A percentile compares a stretch with the other conserved stretches of the same genome.
phyloP scores from a whole-genome alignment of 2,888 invertebrate genomes.

The Ferdinandea cuprea region DNA sequence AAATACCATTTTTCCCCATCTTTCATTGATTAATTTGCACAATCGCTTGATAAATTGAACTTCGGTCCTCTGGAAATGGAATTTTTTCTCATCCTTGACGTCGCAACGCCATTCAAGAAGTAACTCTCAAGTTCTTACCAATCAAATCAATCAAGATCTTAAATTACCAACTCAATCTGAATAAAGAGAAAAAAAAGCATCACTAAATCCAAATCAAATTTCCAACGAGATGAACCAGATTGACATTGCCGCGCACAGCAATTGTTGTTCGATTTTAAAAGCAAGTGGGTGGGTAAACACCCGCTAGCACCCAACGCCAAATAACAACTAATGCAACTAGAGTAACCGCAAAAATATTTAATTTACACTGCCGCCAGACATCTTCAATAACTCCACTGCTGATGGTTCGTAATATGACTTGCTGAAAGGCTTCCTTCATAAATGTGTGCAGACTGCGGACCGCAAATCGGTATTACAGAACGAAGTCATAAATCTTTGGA shows the following conservation, averaged over 20 bases:
- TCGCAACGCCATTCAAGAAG: constrained; percentile 23
- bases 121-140: constrained; percentile 40
- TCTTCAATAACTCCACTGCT: constrained; percentile 42
- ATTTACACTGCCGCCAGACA: constrained; percentile 52
- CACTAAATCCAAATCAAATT: constrained; percentile 25
- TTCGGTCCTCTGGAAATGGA: constrained; percentile 10
- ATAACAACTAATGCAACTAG: constrained; percentile 50
- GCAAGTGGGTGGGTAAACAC: neutral
- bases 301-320: neutral
- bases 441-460: constrained; percentile 38
- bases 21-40: constrained; percentile 56
- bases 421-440: constrained; percentile 26
- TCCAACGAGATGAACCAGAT: constrained; percentile 35
- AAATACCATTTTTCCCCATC: neutral
- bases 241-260: constrained; percentile 13
- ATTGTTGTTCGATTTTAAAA: neutral
- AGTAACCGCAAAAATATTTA: constrained; percentile 45
- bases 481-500: constrained; percentile 68
- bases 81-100: neutral
- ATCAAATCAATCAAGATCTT: constrained; percentile 59
- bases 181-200: constrained; percentile 13
- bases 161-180: constrained; percentile 45
- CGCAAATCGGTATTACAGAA: constrained; percentile 55
- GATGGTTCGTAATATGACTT: constrained; percentile 17
- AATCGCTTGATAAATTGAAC: constrained; percentile 46